Evolutionary conservation across 2,113 vertebrate genomes (phyloP).

Genomic region (Hypocryptadius cinnamomeus): DNA sequence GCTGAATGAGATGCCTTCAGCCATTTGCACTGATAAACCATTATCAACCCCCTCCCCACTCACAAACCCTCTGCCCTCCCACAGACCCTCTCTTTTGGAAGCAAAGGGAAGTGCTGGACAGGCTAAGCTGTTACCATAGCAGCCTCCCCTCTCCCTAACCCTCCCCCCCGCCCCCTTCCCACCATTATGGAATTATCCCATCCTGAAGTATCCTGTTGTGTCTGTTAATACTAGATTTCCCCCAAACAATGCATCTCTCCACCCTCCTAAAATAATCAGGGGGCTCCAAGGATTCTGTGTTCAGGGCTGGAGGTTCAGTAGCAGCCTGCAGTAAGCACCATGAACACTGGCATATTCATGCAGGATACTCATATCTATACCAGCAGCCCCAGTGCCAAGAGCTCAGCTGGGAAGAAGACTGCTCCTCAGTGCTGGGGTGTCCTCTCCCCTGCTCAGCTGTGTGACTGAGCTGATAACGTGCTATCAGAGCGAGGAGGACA

Average conservation of each 20-base stretch:
- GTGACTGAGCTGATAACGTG: slow-evolving; percentile 54
- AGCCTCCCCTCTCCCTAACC: slow-evolving; percentile 61
- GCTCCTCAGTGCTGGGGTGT: slow-evolving; percentile 40
- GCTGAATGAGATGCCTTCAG: slow-evolving; percentile 52
- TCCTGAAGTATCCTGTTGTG: slow-evolving; percentile 73
- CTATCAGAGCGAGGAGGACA: slow-evolving; percentile 18
- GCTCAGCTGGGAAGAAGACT: slow-evolving; percentile 52
- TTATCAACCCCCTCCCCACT: slow-evolving; percentile 38
- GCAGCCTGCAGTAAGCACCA: neutral
- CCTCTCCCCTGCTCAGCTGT: slow-evolving; percentile 14
- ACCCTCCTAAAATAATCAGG: slow-evolving; percentile 44
- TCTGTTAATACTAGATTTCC: slow-evolving; percentile 44
- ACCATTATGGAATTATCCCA: slow-evolving; percentile 57
- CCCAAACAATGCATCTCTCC: slow-evolving; percentile 43
- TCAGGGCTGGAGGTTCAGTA: neutral
- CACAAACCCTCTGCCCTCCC: slow-evolving; percentile 14
- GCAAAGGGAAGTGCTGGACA: slow-evolving; percentile 39
- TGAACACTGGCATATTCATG: slow-evolving; percentile 67
- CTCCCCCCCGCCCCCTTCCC: slow-evolving; percentile 2
- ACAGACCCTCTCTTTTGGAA: slow-evolving; percentile 42
- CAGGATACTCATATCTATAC: neutral
- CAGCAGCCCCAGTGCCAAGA: slow-evolving; percentile 19
- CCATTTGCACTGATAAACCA: slow-evolving; percentile 53
- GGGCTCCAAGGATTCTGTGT: slow-evolving; percentile 50
- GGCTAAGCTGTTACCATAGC: slow-evolving; percentile 77